These are phyloP conservation scores for Epinephelus lanceolatus DNA, from an alignment of 2,113 vertebrate genomes.

Conservation along the genomic window DNA sequence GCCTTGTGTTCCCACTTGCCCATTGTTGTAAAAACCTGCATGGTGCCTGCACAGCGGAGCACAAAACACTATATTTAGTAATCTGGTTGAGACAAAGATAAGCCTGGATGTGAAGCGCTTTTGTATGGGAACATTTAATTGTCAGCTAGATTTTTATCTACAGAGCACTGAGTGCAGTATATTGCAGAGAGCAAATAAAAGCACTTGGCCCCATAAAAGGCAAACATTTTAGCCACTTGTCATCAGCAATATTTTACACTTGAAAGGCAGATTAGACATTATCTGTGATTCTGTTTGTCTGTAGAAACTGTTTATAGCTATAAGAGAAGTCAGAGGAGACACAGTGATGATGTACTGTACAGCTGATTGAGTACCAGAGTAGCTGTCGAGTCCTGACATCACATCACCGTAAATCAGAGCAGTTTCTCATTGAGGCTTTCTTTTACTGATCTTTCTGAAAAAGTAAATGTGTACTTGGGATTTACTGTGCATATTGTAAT, in stretches of 20 bases:
- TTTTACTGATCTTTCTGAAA: not conserved
- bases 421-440: not conserved
- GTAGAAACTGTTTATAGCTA: constrained; percentile 43
- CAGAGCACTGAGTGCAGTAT: not conserved
- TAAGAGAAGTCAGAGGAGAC: constrained; percentile 9
- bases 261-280: constrained; percentile 48
- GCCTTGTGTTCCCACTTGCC: constrained; percentile 42
- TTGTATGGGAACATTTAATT: constrained; percentile 62
- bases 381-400: constrained; percentile 4
- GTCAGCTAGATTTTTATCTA: constrained; percentile 62
- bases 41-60: constrained; percentile 25
- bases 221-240: constrained; percentile 60
- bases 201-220: constrained; percentile 38
- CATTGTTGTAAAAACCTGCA: constrained; percentile 34
- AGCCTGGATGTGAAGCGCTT: constrained; percentile 35
- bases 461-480: not conserved
- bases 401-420: not conserved
- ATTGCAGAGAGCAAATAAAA: constrained; percentile 44
- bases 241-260: constrained; percentile 43
- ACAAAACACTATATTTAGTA: constrained; percentile 55
- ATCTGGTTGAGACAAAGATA: constrained; percentile 45
- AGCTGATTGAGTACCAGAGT: constrained; percentile 19
- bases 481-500: not conserved
- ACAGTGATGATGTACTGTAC: not conserved
- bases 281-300: constrained; percentile 45